Evolutionary conservation across 2,888 invertebrate genomes (phyloP).

Genomic region (Bimastos eiseni): DNA sequence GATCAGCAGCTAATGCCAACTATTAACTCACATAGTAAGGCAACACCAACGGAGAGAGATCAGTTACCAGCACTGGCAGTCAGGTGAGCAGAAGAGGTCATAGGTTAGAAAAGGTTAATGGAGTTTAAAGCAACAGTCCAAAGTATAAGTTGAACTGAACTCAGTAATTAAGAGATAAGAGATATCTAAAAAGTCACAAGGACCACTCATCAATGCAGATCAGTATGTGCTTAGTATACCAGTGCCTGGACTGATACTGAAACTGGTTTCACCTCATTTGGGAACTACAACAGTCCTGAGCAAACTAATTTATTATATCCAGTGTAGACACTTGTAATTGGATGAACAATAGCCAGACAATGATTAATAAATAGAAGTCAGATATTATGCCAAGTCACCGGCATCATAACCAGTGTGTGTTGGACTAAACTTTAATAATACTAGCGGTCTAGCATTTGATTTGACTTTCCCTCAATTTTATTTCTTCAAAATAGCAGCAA

Average conservation of each 20-base stretch:
- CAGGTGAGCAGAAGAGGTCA: background rate
- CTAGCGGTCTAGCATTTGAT: too few species aligned
- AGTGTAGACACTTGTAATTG: background rate
- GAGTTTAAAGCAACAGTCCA: background rate
- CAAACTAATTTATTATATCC: background rate
- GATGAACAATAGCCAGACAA: background rate
- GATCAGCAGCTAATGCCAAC: background rate
- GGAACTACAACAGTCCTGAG: background rate
- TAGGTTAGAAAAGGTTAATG: background rate
- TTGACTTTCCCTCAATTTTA: too few species aligned
- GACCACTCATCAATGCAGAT: background rate
- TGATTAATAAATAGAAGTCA: background rate
- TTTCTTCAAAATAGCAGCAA: too few species aligned
- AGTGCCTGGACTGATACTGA: background rate
- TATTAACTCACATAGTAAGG: background rate
- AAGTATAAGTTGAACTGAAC: background rate
- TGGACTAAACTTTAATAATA: background rate
- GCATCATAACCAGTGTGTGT: background rate
- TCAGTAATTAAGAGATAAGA: background rate
- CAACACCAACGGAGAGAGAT: background rate
- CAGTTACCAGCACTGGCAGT: background rate
- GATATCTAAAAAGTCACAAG: conserved; percentile 2
- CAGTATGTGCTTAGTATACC: background rate
- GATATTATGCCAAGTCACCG: background rate
- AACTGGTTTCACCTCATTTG: background rate